phyloP scores from a whole-genome alignment of 2,797 vertebrate genomes.

The Lagocephalus sceleratus region DNA sequence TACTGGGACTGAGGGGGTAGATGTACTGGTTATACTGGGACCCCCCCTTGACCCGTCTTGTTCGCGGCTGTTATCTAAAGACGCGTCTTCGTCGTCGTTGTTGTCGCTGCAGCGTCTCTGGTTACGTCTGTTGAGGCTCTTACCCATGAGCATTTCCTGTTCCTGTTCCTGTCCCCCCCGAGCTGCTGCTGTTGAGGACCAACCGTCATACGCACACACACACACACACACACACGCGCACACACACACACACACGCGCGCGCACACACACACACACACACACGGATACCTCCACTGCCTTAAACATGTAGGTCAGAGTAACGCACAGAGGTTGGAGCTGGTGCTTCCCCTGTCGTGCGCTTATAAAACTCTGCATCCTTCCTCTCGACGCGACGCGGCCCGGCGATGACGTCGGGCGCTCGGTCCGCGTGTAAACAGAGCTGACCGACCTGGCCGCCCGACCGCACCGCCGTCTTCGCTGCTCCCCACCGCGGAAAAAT shows the following conservation, averaged over 20 bases:
- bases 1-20: too few species aligned
- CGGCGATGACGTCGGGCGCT: slow-evolving; percentile 32
- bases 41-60: background rate
- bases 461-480: slow-evolving; percentile 39
- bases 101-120: slow-evolving; percentile 40
- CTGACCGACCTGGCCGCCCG: slow-evolving; percentile 39
- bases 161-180: slow-evolving; percentile 60
- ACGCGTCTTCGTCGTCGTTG: too few species aligned
- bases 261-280: slow-evolving; percentile 1
- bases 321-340: slow-evolving; percentile 36
- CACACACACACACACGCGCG: slow-evolving; percentile 1
- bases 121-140: slow-evolving; percentile 58
- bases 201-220: slow-evolving; percentile 27
- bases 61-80: slow-evolving; percentile 38
- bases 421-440: slow-evolving; percentile 63
- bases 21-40: too few species aligned
- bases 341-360: slow-evolving; percentile 60
- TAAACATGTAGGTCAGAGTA: slow-evolving; percentile 64
- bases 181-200: slow-evolving; percentile 34
- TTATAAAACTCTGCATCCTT: slow-evolving; percentile 64
- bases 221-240: background rate
- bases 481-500: slow-evolving; percentile 28
- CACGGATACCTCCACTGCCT: slow-evolving; percentile 21
- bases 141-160: slow-evolving; percentile 60
- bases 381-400: slow-evolving; percentile 39